Evolutionary conservation across 1,140 invertebrate genomes (phyloP), one percentile per base, ranked within the genome.

Genomic region (Epicauta chinensis): DNA sequence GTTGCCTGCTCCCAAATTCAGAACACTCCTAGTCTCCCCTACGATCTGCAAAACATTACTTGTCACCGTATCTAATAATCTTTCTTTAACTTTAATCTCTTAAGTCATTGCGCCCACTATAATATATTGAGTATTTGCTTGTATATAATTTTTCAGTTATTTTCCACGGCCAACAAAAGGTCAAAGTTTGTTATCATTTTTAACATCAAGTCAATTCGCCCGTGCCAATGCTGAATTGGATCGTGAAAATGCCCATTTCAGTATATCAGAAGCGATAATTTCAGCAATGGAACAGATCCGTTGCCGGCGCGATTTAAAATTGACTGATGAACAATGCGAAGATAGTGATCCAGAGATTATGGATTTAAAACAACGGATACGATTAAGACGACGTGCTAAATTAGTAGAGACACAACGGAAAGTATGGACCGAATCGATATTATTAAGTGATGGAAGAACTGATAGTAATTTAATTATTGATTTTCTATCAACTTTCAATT

Each of bases 191-290:
- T 79, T 79, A 3, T 82, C 81, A 44, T 91, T 89, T 64, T 66
- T 91, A 2, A 81, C 83, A 2, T 86, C 86, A 14, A 80, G 81
- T 42, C 80, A 86, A 48, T 84, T 86, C 63, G 77, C 81, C 16
- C 71, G 78, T 58, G 78, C 81, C 14, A 84, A 86, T 64, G 87
- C 86, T 6, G 86, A 90, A 62, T 69, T 92, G 42, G 88, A 91
- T 58, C 79, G 85, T 64, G 89, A 93, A 73, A 92, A 91, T 72
- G 87, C 88, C 0, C 89, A 93, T 71, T 93, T 93, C 68, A 84
- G 78, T 62, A 84, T 91, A 51, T 89, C 82, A 6, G 89, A 93
- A 72, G 88, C 87, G 0, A 78, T 91, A 60, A 91, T 93, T 59
- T 79, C 86, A 38, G 88, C 85, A 30, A 87, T 92, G 46, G 89